These are phyloP conservation scores for Sylvicapra grimmia DNA, from an alignment of 2,113 vertebrate species.

Conservation along the genomic window DNA sequence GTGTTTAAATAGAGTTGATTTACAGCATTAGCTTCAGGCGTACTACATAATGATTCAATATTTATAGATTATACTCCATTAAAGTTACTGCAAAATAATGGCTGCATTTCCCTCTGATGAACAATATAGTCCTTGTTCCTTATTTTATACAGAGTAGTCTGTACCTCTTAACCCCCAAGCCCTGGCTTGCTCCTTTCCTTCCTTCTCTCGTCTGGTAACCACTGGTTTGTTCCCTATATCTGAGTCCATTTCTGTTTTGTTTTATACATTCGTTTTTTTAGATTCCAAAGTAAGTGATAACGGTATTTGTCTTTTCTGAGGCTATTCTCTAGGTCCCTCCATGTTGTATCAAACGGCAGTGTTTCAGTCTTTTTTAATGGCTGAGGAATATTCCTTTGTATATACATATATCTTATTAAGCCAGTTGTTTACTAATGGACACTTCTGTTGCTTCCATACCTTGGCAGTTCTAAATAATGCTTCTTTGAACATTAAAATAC, in stretches of 20 bases:
- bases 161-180: background rate
- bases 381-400: background rate
- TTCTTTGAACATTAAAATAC: background rate
- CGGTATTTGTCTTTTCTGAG: background rate
- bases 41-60: background rate
- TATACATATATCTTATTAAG: background rate
- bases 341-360: background rate
- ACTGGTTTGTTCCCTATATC: background rate
- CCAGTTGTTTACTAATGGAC: background rate
- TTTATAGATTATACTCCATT: background rate
- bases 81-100: background rate
- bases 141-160: background rate
- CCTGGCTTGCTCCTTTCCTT: background rate
- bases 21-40: background rate
- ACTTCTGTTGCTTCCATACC: background rate
- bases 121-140: background rate
- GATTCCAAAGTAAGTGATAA: background rate
- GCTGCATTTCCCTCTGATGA: background rate
- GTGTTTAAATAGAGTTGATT: background rate
- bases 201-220: accelerated
- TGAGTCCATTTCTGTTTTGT: background rate
- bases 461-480: background rate
- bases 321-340: background rate
- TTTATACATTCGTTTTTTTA: background rate
- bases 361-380: background rate